These are phyloP conservation scores for Heliocidaris tuberculata DNA, from an alignment of 35 echinoderm and acorn worm genomes.

Conservation along the genomic window DNA sequence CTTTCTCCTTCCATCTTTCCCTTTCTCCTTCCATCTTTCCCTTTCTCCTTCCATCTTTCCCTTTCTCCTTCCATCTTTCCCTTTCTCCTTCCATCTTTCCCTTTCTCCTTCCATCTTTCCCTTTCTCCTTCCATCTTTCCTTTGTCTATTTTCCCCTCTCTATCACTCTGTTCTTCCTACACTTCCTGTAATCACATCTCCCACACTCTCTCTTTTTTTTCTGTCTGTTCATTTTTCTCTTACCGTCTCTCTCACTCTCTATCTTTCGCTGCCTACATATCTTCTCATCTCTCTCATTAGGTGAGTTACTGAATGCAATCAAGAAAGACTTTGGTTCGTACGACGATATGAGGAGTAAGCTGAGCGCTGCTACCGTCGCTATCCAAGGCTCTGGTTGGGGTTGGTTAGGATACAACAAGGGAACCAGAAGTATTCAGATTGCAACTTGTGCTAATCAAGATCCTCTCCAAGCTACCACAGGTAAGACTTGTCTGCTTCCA, in stretches of 20 bases:
- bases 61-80: no score
- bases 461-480: conserved; percentile 87
- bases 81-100: no score
- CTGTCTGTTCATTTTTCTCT: neutral
- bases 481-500: conserved; percentile 14
- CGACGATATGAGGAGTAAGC: conserved; percentile 70
- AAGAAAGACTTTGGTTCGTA: conserved; percentile 88
- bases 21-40: no score
- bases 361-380: conserved; percentile 79
- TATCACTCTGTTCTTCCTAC: neutral
- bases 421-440: conserved; percentile 57
- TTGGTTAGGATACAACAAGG: conserved; percentile 83
- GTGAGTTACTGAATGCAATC: conserved; percentile 77
- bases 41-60: no score
- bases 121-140: neutral
- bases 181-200: neutral
- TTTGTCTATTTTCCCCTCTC: neutral
- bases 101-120: neutral
- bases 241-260: neutral
- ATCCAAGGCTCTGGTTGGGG: conserved; percentile 98
- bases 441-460: conserved; percentile 96
- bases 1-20: no score
- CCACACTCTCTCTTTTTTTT: neutral
- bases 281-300: conserved; percentile 35
- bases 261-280: neutral